Percentiles rank a stretch among this genome's conserved stretches.
These are phyloP conservation scores for Drosophila bifasciata DNA, from an alignment of 1,140 invertebrate genomes.

Conservation along the genomic window DNA sequence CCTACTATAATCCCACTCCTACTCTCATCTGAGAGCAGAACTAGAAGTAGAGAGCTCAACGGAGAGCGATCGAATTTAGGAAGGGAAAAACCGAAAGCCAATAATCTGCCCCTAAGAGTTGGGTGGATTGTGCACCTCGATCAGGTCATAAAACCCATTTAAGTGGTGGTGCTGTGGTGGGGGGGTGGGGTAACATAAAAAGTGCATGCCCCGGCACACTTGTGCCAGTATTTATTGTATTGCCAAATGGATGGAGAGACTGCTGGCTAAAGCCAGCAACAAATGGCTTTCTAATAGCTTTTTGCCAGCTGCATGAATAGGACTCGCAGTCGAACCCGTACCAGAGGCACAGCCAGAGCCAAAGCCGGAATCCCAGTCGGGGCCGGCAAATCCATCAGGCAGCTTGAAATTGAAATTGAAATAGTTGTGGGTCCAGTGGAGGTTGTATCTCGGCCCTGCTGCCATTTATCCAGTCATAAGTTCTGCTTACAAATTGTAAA, in stretches of 20 bases:
- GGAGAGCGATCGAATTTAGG: conserved; percentile 16
- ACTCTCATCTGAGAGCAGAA: neutral
- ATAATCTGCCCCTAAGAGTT: conserved; percentile 2
- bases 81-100: neutral
- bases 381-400: conserved; percentile 60
- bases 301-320: conserved; percentile 30
- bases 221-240: conserved; percentile 34
- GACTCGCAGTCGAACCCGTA: no score
- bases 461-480: conserved; percentile 78
- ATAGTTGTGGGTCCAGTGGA: conserved; percentile 37
- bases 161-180: conserved; percentile 3
- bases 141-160: conserved; percentile 33
- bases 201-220: neutral
- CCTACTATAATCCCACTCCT: conserved; percentile 3
- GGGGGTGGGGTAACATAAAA: neutral
- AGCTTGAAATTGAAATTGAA: conserved; percentile 55
- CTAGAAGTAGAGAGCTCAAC: neutral
- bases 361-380: no score
- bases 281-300: conserved; percentile 78
- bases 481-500: conserved; percentile 82
- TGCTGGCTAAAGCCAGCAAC: conserved; percentile 13
- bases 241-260: conserved; percentile 18
- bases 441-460: conserved; percentile 15
- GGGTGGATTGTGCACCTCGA: conserved; percentile 3
- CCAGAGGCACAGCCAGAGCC: no score